phyloP scores from a whole-genome alignment of 2,888 invertebrate genomes.

The Drosophila fungiperda region DNA sequence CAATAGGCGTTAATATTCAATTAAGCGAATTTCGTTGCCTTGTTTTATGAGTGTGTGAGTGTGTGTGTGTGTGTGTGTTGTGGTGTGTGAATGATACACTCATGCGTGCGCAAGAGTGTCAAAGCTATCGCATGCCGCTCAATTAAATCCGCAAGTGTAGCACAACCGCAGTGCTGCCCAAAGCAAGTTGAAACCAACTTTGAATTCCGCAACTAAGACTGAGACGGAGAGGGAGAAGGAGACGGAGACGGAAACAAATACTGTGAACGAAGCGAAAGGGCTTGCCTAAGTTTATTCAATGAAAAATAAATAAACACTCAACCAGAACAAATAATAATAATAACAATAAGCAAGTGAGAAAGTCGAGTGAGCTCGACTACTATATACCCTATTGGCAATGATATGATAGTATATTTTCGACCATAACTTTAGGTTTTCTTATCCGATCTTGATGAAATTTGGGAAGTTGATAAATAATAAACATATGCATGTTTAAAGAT shows the following conservation, averaged over 20 bases:
- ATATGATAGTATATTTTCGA: no score
- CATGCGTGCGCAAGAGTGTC: slow-evolving; percentile 56
- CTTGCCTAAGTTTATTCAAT: slow-evolving; percentile 64
- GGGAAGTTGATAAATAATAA: no score
- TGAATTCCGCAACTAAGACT: slow-evolving; percentile 7
- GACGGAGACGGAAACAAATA: neutral
- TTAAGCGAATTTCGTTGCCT: slow-evolving; percentile 62
- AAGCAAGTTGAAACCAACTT: slow-evolving; percentile 11
- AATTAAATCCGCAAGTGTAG: slow-evolving; percentile 71
- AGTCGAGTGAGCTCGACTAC: no score
- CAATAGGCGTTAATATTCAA: slow-evolving; percentile 75
- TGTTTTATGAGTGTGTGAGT: neutral
- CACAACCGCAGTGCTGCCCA: slow-evolving; percentile 25
- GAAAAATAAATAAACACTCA: slow-evolving; percentile 37
- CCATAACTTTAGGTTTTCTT: no score
- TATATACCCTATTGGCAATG: no score
- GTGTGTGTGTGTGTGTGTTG: slow-evolving; percentile 11
- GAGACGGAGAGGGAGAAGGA: no score
- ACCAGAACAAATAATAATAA: slow-evolving; percentile 1
- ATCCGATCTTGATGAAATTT: no score
- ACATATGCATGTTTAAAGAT: no score
- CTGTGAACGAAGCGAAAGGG: slow-evolving; percentile 2
- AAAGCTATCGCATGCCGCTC: slow-evolving; percentile 60
- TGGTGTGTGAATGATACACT: slow-evolving; percentile 37
- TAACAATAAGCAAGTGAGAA: neutral